Percentiles rank a stretch among this genome's conserved stretches.
phyloP scores from a whole-genome alignment of 2,888 invertebrate genomes.

The Lithophane leautieri region DNA sequence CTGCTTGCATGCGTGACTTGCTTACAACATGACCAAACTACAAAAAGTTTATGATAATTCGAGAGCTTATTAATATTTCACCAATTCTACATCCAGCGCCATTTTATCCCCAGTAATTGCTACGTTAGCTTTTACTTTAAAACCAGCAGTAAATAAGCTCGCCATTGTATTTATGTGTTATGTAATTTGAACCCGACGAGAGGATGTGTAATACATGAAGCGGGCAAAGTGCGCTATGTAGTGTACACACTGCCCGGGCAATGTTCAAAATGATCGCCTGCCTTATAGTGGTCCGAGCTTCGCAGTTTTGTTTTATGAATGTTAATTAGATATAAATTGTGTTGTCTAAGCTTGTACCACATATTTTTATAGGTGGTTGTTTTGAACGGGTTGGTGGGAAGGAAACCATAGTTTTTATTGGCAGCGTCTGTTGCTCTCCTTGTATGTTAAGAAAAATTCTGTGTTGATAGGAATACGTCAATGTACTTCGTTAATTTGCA shows the following conservation, averaged over 20 bases:
- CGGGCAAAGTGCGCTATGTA: constrained; percentile 48
- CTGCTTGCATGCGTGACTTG: neutral
- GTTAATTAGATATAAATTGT: constrained; percentile 55
- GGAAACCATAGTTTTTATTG: neutral
- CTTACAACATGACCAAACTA: neutral
- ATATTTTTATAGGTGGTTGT: constrained; percentile 31
- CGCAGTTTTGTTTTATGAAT: constrained; percentile 49
- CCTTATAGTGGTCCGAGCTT: constrained; percentile 35
- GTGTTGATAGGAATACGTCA: neutral
- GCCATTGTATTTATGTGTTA: constrained; percentile 83
- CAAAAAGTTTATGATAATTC: neutral
- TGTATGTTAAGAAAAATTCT: neutral
- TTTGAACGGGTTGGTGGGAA: neutral
- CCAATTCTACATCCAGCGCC: constrained; percentile 32
- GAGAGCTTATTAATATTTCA: constrained; percentile 1
- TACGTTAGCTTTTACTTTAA: constrained; percentile 77
- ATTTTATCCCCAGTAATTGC: constrained; percentile 71
- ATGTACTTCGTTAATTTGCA: neutral
- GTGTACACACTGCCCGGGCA: constrained; percentile 45
- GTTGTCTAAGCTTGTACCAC: constrained; percentile 13
- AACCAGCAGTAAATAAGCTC: constrained; percentile 79
- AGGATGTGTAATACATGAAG: constrained; percentile 69
- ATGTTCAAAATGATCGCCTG: constrained; percentile 56
- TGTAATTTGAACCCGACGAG: constrained; percentile 77
- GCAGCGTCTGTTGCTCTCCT: neutral